These are phyloP conservation scores for Echinometra lucunter DNA, from an alignment of 53 echinoderm and acorn worm genomes.

Conservation along the genomic window DNA sequence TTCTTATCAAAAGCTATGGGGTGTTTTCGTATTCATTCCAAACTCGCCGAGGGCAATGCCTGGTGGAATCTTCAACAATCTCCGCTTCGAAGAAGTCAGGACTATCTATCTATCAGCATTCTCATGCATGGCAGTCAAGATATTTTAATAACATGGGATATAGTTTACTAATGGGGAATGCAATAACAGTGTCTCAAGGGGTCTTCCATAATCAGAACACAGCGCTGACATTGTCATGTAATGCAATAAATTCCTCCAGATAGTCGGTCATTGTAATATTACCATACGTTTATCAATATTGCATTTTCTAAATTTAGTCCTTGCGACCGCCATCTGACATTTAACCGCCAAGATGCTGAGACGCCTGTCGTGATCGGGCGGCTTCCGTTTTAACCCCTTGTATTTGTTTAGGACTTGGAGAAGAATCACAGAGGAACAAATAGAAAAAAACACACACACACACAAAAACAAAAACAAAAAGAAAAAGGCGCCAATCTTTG, in stretches of 20 bases:
- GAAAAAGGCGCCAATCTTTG: neutral
- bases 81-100: neutral
- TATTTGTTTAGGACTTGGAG: conserved; percentile 19
- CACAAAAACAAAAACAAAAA: no score
- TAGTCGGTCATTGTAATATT: conserved; percentile 31
- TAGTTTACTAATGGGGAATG: conserved; percentile 9
- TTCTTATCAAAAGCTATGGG: no score
- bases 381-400: conserved; percentile 1
- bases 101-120: neutral
- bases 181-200: conserved; percentile 18
- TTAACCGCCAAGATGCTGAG: neutral
- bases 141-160: conserved; percentile 41
- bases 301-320: conserved; percentile 44
- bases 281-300: conserved; percentile 53
- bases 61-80: neutral
- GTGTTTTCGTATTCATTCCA: no score
- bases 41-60: no score
- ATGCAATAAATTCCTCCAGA: neutral
- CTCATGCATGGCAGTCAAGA: neutral
- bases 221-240: neutral
- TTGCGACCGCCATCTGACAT: conserved; percentile 22
- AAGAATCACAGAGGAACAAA: neutral
- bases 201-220: neutral
- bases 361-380: conserved; percentile 21
- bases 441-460: neutral